Conservation (phyloP, 2,888 invertebrate genomes). For the Drosophila heteroneura region DNA sequence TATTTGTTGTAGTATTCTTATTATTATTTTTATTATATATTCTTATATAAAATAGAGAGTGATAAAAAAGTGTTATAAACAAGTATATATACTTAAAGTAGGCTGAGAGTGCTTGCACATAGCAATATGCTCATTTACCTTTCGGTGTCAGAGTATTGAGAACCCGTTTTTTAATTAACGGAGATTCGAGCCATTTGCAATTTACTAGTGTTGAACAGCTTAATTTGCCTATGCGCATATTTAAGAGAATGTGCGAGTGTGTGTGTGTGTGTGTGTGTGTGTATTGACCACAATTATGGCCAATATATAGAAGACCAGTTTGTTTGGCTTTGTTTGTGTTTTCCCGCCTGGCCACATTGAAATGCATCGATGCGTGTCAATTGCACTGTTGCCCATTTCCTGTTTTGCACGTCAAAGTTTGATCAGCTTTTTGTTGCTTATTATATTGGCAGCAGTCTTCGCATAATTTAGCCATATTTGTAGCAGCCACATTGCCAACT, state of each 20-base stretch:
- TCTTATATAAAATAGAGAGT: too few relatives aligned
- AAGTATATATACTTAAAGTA: neutral
- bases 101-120: too few relatives aligned
- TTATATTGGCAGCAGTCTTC: conserved; percentile 5
- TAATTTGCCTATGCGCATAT: conserved; percentile 7
- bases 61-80: too few relatives aligned
- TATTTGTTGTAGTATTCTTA: too few relatives aligned
- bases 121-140: neutral
- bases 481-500: conserved; percentile 16
- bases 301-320: conserved; percentile 16
- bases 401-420: neutral
- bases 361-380: conserved; percentile 33
- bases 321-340: conserved; percentile 25
- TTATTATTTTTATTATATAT: too few relatives aligned
- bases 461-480: conserved; percentile 55
- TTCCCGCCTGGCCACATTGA: conserved; percentile 23
- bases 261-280: neutral
- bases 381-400: neutral
- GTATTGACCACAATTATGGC: neutral
- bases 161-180: conserved; percentile 65
- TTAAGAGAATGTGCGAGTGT: neutral
- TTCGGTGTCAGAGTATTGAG: neutral
- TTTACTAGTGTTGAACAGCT: conserved; percentile 14
- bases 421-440: conserved; percentile 12
- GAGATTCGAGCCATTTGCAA: conserved; percentile 45